phyloP scores from a whole-genome alignment of 1,140 invertebrate species.

The Ridgeia piscesae region DNA sequence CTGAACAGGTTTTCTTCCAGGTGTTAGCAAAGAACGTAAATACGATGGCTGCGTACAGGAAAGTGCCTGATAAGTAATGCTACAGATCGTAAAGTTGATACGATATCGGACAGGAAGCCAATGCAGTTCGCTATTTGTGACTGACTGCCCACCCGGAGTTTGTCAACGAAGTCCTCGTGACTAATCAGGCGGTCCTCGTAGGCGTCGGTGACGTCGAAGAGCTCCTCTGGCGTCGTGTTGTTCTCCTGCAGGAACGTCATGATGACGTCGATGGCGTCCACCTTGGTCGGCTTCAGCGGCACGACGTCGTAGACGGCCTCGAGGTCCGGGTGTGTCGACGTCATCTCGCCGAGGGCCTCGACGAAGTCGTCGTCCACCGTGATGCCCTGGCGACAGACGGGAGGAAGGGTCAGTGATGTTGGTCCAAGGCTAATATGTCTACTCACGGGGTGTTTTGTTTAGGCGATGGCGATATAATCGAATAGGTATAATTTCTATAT shows the following conservation, averaged over 20 bases:
- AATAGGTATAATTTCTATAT: too few species aligned
- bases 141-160: background rate
- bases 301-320: background rate
- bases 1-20: too few species aligned
- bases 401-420: background rate
- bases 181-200: background rate
- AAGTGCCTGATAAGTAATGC: too few species aligned
- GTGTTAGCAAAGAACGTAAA: too few species aligned
- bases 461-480: too few species aligned
- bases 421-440: background rate
- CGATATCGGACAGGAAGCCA: too few species aligned
- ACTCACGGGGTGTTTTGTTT: background rate
- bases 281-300: background rate
- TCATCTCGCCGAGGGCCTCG: background rate
- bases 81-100: too few species aligned
- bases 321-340: background rate
- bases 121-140: background rate
- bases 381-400: background rate
- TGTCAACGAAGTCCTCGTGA: background rate
- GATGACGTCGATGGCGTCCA: background rate
- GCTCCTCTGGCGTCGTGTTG: background rate
- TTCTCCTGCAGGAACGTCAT: background rate
- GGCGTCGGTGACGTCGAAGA: background rate
- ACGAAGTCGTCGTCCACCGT: background rate
- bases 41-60: too few species aligned